Conservation (phyloP, 2,113 vertebrate genomes). For the Ochotona princeps region DNA sequence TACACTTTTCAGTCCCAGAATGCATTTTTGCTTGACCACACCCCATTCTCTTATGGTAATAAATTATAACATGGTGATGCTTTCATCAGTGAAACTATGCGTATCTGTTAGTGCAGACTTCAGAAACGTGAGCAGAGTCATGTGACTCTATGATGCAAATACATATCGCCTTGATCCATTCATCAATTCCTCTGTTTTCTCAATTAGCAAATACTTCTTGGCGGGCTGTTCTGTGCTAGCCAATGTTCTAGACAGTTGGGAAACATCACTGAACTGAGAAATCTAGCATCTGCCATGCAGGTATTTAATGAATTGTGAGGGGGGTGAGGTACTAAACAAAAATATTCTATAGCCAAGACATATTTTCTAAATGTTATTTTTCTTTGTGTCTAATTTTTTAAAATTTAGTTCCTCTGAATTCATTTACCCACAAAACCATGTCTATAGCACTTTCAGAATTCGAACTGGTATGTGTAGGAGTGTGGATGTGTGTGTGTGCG, state of each 20-base stretch:
- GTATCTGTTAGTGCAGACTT: not conserved
- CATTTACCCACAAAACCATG: not conserved
- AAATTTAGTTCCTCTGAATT: not conserved
- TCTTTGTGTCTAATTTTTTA: not conserved
- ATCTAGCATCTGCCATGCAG: fast-evolving
- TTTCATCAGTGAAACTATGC: not conserved
- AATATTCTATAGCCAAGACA: not conserved
- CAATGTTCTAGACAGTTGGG: not conserved
- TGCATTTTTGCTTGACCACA: not conserved
- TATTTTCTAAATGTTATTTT: not conserved
- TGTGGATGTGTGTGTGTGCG: too few species aligned
- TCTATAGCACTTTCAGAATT: not conserved
- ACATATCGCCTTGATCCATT: not conserved
- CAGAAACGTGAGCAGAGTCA: not conserved
- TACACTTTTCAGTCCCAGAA: not conserved
- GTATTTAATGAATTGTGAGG: not conserved
- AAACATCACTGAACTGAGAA: not conserved
- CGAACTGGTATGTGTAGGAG: not conserved
- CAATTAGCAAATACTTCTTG: not conserved
- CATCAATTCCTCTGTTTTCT: not conserved
- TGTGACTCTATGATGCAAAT: not conserved
- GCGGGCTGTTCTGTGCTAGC: not conserved
- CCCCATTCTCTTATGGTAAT: not conserved
- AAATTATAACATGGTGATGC: not conserved
- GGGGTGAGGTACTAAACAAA: not conserved